Evolutionary conservation across 2,888 invertebrate genomes (phyloP).

Genomic region (Agrypnus murinus): DNA sequence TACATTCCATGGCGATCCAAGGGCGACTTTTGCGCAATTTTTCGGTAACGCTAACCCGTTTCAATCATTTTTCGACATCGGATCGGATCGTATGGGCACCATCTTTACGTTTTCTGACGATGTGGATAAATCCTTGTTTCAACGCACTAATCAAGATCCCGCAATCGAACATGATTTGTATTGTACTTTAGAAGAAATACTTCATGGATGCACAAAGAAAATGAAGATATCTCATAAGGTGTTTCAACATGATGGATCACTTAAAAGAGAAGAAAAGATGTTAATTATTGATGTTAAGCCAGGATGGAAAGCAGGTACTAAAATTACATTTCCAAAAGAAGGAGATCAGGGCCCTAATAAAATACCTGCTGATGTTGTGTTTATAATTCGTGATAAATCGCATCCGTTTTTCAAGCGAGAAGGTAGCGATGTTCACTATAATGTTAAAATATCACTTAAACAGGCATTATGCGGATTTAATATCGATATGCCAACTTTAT

Average conservation of each 20-base stretch:
- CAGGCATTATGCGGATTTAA: slow-evolving; percentile 91
- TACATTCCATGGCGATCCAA: slow-evolving; percentile 94
- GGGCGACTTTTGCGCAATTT: slow-evolving; percentile 97
- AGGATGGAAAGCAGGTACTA: slow-evolving; percentile 98
- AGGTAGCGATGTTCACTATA: slow-evolving; percentile 91
- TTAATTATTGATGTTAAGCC: slow-evolving; percentile 93
- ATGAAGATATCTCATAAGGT: slow-evolving; percentile 97
- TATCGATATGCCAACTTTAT: slow-evolving; percentile 89
- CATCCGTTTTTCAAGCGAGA: slow-evolving; percentile 91
- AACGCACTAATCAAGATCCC: slow-evolving; percentile 84
- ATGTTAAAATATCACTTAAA: slow-evolving; percentile 86
- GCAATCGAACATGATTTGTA: slow-evolving; percentile 92
- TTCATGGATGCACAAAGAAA: slow-evolving; percentile 91
- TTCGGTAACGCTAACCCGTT: slow-evolving; percentile 96
- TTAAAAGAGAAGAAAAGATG: slow-evolving; percentile 92
- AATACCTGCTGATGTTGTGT: slow-evolving; percentile 95
- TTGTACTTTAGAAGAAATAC: slow-evolving; percentile 92
- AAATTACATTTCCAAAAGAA: slow-evolving; percentile 96
- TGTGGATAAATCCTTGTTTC: slow-evolving; percentile 71
- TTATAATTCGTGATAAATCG: slow-evolving; percentile 94
- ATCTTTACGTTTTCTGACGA: slow-evolving; percentile 78
- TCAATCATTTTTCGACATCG: slow-evolving; percentile 86
- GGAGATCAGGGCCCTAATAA: slow-evolving; percentile 93
- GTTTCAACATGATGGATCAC: slow-evolving; percentile 83
- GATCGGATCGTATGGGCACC: slow-evolving; percentile 69